Conservation (phyloP, 2,797 vertebrate genomes). For the Adrianichthys oophorus region DNA sequence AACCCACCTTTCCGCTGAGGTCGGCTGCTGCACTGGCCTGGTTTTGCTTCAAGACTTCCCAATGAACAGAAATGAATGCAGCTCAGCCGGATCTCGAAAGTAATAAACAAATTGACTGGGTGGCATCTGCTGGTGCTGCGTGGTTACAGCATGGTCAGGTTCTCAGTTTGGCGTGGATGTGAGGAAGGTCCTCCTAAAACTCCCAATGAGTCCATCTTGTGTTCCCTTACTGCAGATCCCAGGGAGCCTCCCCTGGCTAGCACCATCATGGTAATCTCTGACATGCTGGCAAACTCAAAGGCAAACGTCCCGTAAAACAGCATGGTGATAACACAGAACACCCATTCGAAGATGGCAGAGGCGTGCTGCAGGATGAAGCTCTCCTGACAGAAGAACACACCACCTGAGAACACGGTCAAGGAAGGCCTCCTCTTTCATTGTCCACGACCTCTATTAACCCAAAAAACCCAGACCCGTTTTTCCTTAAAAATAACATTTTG, state of each 20-base stretch:
- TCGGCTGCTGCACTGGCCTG: constrained; percentile 32
- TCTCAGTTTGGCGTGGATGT: constrained; percentile 61
- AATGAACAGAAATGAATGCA: constrained; percentile 34
- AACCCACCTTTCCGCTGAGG: constrained; percentile 23
- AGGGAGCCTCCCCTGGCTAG: constrained; percentile 73
- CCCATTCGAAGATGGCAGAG: constrained; percentile 85
- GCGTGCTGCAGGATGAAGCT: constrained; percentile 82
- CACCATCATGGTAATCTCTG: constrained; percentile 79
- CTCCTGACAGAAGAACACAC: constrained; percentile 85
- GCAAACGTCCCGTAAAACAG: constrained; percentile 85
- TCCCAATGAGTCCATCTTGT: constrained; percentile 61
- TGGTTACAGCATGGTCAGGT: constrained; percentile 70
- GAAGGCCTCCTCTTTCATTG: constrained; percentile 14
- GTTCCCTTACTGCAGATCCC: constrained; percentile 55
- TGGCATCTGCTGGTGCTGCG: constrained; percentile 27
- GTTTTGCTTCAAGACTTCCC: constrained; percentile 34
- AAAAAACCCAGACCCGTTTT: too few relatives aligned
- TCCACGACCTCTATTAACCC: too few relatives aligned
- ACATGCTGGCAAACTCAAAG: constrained; percentile 82
- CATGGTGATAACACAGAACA: constrained; percentile 84
- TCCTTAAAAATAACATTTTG: too few relatives aligned
- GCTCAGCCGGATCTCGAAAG: constrained; percentile 27
- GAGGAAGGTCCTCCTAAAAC: constrained; percentile 44
- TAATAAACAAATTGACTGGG: constrained; percentile 26
- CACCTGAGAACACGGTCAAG: constrained; percentile 74